Percentiles rank a stretch among this genome's conserved stretches.
Evolutionary conservation across 1,140 invertebrate species (phyloP).

Genomic region (Pogonomyrmex californicus): DNA sequence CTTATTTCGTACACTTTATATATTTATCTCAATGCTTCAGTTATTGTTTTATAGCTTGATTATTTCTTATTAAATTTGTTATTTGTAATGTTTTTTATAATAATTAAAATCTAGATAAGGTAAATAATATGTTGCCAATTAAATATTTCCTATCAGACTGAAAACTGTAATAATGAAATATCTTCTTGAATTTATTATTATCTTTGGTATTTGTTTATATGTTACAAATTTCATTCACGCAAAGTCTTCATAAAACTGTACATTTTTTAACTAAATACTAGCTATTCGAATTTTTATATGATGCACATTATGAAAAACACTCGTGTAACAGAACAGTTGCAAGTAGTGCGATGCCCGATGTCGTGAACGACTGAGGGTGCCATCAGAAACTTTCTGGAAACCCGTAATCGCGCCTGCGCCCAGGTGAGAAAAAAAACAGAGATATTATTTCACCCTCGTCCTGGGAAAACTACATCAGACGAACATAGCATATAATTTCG

Average conservation of each 20-base stretch:
- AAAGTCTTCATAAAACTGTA: background rate
- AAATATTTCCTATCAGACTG: background rate
- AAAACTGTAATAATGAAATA: background rate
- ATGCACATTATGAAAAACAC: background rate
- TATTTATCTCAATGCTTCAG: background rate
- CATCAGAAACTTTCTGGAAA: background rate
- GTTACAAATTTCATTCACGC: slow-evolving; percentile 16
- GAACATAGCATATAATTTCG: slow-evolving; percentile 11
- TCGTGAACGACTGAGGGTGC: background rate
- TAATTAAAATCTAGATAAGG: background rate
- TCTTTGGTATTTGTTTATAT: background rate
- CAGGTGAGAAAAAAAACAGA: background rate
- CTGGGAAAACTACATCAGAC: background rate
- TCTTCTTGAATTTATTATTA: background rate
- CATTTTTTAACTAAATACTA: background rate
- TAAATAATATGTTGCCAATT: background rate
- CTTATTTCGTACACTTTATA: background rate
- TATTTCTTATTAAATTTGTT: background rate
- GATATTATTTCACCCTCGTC: slow-evolving; percentile 2
- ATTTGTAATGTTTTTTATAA: background rate
- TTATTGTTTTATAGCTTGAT: background rate
- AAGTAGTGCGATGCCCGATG: background rate
- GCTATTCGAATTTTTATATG: background rate
- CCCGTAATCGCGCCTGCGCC: slow-evolving; percentile 12
- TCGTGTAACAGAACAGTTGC: slow-evolving; percentile 16